These are phyloP conservation scores for Agonopterix alstromeriana DNA, from an alignment of 2,888 invertebrate genomes.

Conservation along the genomic window DNA sequence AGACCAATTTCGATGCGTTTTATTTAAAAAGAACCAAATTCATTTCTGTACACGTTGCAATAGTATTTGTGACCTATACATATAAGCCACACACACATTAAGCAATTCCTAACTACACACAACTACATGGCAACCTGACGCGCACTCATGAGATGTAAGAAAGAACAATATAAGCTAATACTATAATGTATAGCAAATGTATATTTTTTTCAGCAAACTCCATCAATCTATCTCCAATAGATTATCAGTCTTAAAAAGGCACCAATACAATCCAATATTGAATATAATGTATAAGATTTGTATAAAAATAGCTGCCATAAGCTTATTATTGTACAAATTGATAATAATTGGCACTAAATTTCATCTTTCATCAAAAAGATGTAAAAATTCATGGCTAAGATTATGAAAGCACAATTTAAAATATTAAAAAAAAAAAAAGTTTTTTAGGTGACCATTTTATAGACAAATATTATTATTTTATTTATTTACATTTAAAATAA, in stretches of 20 bases:
- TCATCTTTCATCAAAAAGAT: neutral
- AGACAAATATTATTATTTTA: no score
- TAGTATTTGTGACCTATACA: neutral
- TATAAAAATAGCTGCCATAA: slow-evolving; percentile 34
- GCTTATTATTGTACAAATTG: slow-evolving; percentile 1
- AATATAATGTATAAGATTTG: slow-evolving; percentile 23
- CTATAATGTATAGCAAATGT: neutral
- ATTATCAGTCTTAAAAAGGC: slow-evolving; percentile 33
- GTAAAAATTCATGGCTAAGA: neutral
- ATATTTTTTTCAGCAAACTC: neutral
- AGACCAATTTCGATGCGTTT: no score
- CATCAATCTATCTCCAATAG: neutral
- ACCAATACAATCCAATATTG: slow-evolving; percentile 30
- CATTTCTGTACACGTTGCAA: no score
- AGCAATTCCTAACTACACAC: neutral
- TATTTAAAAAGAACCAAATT: no score
- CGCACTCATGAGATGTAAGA: no score
- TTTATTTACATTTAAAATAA: no score
- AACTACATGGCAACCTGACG: no score
- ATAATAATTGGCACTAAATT: slow-evolving; percentile 19
- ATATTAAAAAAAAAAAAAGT: no score
- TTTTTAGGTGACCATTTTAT: no score
- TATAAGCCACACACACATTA: neutral
- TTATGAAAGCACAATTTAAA: no score
- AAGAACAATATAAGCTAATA: neutral